Conservation (phyloP, 2,113 vertebrate species). For the Pterophyllum scalare region DNA sequence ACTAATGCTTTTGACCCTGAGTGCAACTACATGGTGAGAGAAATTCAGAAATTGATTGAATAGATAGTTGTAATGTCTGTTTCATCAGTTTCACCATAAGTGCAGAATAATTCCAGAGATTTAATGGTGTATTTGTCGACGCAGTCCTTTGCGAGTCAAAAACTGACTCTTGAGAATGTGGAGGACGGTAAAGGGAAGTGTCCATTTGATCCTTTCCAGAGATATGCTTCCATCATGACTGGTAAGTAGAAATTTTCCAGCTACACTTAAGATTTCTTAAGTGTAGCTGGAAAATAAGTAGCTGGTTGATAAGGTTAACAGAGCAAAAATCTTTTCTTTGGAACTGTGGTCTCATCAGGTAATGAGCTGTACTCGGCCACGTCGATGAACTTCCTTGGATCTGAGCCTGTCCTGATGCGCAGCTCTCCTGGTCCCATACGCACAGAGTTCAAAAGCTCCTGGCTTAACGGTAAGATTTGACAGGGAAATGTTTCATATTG, state of each 20-base stretch:
- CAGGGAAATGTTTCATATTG: background rate
- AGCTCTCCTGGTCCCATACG: slow-evolving; percentile 69
- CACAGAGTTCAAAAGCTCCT: slow-evolving; percentile 81
- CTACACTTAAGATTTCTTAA: background rate
- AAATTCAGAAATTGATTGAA: background rate
- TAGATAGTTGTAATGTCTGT: background rate
- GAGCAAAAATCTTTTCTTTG: background rate
- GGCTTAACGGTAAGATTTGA: slow-evolving; percentile 79
- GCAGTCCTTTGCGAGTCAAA: slow-evolving; percentile 69
- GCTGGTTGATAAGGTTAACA: background rate
- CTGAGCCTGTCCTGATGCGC: slow-evolving; percentile 78
- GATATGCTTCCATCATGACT: slow-evolving; percentile 76
- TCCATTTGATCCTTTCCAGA: slow-evolving; percentile 82
- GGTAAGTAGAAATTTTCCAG: slow-evolving; percentile 70
- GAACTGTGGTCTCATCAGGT: slow-evolving; percentile 61
- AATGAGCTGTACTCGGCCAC: slow-evolving; percentile 84
- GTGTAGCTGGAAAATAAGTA: too few relatives aligned
- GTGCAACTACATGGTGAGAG: slow-evolving; percentile 83
- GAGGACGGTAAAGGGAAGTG: slow-evolving; percentile 83
- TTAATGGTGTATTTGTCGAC: background rate
- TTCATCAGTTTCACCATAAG: background rate
- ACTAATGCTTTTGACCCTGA: slow-evolving; percentile 83
- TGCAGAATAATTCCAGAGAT: background rate
- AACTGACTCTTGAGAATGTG: slow-evolving; percentile 66
- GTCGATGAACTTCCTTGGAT: slow-evolving; percentile 85